A percentile compares a stretch with the other conserved stretches of the same genome.
phyloP scores from a whole-genome alignment of 2,888 invertebrate genomes.

The Apotomis turbidana region DNA sequence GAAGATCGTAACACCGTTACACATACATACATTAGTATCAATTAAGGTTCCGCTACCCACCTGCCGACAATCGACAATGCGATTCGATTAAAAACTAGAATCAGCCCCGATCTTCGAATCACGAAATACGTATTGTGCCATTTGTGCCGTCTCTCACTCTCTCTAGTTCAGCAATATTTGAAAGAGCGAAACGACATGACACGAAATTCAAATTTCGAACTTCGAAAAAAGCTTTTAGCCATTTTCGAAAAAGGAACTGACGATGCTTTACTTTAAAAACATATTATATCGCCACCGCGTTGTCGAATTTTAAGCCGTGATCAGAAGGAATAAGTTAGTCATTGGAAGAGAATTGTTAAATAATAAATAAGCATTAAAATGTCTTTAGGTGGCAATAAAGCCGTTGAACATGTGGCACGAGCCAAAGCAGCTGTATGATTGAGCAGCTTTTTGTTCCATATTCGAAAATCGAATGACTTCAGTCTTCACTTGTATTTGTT shows the following conservation, averaged over 20 bases:
- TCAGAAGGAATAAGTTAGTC: neutral
- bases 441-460: conserved; percentile 64
- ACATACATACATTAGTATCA: conserved; percentile 47
- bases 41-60: conserved; percentile 53
- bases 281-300: neutral
- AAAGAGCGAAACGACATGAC: too few relatives aligned
- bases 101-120: neutral
- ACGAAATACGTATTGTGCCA: too few relatives aligned
- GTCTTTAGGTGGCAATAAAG: conserved; percentile 27
- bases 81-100: conserved; percentile 47
- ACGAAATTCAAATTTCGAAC: too few relatives aligned
- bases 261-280: neutral
- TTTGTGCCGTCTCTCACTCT: too few relatives aligned
- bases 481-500: conserved; percentile 12
- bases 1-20: conserved; percentile 27
- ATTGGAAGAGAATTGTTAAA: neutral
- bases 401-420: conserved; percentile 66
- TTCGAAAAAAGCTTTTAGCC: neutral
- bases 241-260: conserved; percentile 38
- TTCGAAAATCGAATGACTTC: conserved; percentile 57
- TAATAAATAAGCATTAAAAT: conserved; percentile 14
- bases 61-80: conserved; percentile 50
- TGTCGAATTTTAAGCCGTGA: neutral
- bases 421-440: conserved; percentile 67
- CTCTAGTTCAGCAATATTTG: too few relatives aligned